phyloP scores from a whole-genome alignment of 2,888 invertebrate genomes.

The Villa cingulata region DNA sequence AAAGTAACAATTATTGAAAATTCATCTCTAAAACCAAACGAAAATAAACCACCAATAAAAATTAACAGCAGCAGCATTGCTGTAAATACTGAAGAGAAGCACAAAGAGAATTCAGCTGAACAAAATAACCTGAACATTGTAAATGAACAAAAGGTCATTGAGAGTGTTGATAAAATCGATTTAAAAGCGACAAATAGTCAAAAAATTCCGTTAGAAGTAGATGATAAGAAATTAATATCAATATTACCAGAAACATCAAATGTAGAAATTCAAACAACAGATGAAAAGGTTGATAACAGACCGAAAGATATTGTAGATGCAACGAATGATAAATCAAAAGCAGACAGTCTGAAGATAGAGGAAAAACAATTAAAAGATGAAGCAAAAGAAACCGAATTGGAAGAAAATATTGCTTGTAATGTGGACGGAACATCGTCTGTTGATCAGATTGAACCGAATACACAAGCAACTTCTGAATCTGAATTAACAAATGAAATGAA shows the following conservation, averaged over 20 bases:
- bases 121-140: background rate
- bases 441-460: background rate
- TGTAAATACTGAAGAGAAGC: slow-evolving; percentile 1
- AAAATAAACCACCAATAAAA: background rate
- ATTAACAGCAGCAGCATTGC: background rate
- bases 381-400: no score
- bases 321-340: background rate
- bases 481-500: no score
- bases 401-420: no score
- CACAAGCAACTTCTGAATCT: background rate
- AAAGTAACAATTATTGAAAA: slow-evolving; percentile 15
- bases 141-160: background rate
- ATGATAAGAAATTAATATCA: background rate
- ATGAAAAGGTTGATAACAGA: background rate
- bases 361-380: background rate
- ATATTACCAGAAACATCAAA: background rate
- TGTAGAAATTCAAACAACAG: background rate
- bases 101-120: background rate
- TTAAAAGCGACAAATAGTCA: no score
- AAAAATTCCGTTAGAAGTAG: no score
- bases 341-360: background rate
- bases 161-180: no score
- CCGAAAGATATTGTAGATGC: background rate
- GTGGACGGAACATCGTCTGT: background rate
- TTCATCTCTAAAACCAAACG: background rate